These are phyloP conservation scores for Hipparchia semele DNA, from an alignment of 2,888 invertebrate species.

Conservation along the genomic window DNA sequence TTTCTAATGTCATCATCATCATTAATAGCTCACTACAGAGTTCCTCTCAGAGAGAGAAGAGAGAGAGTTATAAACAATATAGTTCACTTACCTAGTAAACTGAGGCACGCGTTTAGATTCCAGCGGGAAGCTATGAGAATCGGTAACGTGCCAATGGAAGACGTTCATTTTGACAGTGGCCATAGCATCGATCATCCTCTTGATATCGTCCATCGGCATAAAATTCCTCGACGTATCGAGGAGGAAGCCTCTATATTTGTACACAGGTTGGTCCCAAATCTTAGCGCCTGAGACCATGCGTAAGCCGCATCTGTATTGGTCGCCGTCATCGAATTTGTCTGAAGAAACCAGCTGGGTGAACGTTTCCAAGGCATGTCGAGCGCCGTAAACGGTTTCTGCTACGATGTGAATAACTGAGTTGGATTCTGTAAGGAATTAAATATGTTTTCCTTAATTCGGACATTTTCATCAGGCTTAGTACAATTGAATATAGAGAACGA, in stretches of 20 bases:
- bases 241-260: conserved; percentile 92
- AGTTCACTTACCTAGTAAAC: conserved; percentile 84
- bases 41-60: too few species aligned
- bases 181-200: conserved; percentile 92
- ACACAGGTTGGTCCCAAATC: conserved; percentile 91
- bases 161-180: conserved; percentile 95
- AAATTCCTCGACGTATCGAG: conserved; percentile 96
- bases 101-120: conserved; percentile 89
- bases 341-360: conserved; percentile 86
- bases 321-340: conserved; percentile 55
- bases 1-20: too few species aligned
- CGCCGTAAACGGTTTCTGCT: conserved; percentile 87
- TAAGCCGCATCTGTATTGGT: conserved; percentile 73
- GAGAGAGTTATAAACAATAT: too few species aligned
- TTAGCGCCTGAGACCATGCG: conserved; percentile 84
- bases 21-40: too few species aligned
- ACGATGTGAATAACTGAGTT: conserved; percentile 80
- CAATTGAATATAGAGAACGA: too few species aligned
- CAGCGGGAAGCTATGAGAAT: conserved; percentile 96
- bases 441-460: not conserved
- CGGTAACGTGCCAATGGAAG: conserved; percentile 96
- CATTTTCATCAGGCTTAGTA: too few species aligned
- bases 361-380: conserved; percentile 90
- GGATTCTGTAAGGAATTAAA: conserved; percentile 57
- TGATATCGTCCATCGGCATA: conserved; percentile 87